Base-by-base conservation (phyloP, 2,888 invertebrate species). In the Petrolisthes manimaculis region DNA sequence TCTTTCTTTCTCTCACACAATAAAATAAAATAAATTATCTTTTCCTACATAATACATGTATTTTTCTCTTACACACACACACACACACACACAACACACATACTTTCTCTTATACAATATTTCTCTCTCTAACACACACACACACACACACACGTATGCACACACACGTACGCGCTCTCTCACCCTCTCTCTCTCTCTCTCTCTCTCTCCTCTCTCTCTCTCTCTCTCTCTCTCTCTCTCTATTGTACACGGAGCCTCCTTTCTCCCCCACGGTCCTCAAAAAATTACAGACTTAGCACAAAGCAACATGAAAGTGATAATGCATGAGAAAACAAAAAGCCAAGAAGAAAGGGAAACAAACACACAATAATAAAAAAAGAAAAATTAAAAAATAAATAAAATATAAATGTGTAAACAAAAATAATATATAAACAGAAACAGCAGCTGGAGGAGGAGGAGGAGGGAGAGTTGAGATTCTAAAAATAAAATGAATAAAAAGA, bases 31-130 rank as follows among this genome's bases (percentile, higher is more conserved):
- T 21, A 78, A 4, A 4, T 9, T 5, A 0, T 21, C 54, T 4
- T 4, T 18, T 53, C 55, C 12, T 54, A 54, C 78, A 78, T 12
- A 37, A 37, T 12, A 3, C 5, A 5, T 69, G 5, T 4, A n/a
- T 71, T 8, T 21, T 6, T 9, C 71, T 21, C 9, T 71, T 24
- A 12, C 78, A 54, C 78, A 78, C 54, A n/a, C 78, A 54, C 77
- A 77, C 53, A 53, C 77, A 77, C 77, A 51, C 77, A 77, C 77
- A 51, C 54, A 12, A 14, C 78, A 5, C 78, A 53, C 78, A 14
- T 21, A 18, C 9, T 37, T 37, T 37, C 37, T 37, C 37, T 37
- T 9, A 21, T 5, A 78, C 78, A 21, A 9, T 37, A 37, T 24
- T 54, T 54, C 55, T 78, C 12, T 21, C 53, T 56, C 79, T 77